phyloP scores from a whole-genome alignment of 2,888 invertebrate species.

The Drosophila putrida region DNA sequence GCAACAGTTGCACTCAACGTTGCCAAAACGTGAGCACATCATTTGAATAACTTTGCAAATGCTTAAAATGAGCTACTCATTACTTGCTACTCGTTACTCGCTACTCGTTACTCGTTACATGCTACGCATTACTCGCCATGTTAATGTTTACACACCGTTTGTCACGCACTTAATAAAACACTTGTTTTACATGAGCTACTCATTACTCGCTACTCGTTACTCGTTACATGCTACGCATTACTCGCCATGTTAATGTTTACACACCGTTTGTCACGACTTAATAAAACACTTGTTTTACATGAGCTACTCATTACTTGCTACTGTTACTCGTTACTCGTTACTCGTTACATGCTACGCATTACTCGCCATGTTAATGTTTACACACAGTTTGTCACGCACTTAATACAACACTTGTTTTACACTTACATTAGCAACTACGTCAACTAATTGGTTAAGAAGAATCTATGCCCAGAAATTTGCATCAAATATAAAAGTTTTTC shows the following conservation, averaged over 20 bases:
- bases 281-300: slow-evolving; percentile 17
- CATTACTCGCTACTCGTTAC: slow-evolving; percentile 12
- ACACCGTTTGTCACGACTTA: slow-evolving; percentile 28
- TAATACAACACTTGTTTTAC: slow-evolving; percentile 1
- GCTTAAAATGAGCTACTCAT: slow-evolving; percentile 38
- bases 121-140: slow-evolving; percentile 5
- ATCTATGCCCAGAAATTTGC: not conserved
- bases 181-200: slow-evolving; percentile 3
- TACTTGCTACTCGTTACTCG: slow-evolving; percentile 10
- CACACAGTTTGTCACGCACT: slow-evolving; percentile 31
- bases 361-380: slow-evolving; percentile 25
- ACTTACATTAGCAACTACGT: not conserved
- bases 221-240: slow-evolving; percentile 17
- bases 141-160: slow-evolving; percentile 38
- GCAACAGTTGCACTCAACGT: slow-evolving; percentile 51
- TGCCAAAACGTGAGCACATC: slow-evolving; percentile 51
- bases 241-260: slow-evolving; percentile 27
- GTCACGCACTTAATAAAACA: slow-evolving; percentile 15
- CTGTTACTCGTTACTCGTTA: slow-evolving; percentile 11
- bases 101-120: slow-evolving; percentile 20
- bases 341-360: slow-evolving; percentile 19
- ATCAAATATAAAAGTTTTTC: not conserved
- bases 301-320: slow-evolving; percentile 24
- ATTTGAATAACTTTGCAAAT: slow-evolving; percentile 54
- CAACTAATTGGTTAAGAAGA: not conserved